phyloP scores from a whole-genome alignment of 2,113 vertebrate genomes.

The Halichoerus grypus region DNA sequence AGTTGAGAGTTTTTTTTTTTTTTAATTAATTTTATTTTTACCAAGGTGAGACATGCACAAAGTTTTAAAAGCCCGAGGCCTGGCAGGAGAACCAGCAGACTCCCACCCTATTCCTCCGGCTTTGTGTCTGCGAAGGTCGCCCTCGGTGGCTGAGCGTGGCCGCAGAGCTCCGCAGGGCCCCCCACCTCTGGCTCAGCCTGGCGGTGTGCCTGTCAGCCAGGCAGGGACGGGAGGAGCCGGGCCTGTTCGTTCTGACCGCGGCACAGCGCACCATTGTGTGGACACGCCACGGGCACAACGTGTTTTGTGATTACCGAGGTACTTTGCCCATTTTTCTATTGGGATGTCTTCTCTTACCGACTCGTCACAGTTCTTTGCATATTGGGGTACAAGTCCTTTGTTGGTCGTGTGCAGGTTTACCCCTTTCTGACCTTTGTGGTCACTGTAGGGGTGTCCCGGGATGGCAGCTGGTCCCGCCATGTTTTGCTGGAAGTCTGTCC shows the following conservation, averaged over 20 bases:
- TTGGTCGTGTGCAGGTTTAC: background rate
- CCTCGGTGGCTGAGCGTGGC: background rate
- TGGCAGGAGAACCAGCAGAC: background rate
- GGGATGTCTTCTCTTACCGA: background rate
- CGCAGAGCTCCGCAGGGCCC: background rate
- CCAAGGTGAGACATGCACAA: background rate
- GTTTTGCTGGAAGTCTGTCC: background rate
- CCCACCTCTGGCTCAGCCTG: background rate
- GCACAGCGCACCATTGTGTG: background rate
- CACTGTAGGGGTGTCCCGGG: background rate
- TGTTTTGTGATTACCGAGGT: background rate
- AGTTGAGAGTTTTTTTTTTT: background rate
- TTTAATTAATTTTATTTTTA: background rate
- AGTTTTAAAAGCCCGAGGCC: background rate
- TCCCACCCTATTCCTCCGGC: too few species aligned
- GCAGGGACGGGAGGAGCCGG: rapidly evolving
- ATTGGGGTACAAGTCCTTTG: background rate
- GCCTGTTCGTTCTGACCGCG: background rate
- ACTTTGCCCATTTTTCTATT: background rate
- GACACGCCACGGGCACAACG: too few species aligned
- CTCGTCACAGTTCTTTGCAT: background rate
- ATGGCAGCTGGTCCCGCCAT: background rate
- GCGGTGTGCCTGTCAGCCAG: rapidly evolving
- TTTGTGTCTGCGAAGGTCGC: background rate
- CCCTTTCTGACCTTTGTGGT: background rate